These are phyloP conservation scores for Mormyrus hasselquistii DNA, from an alignment of 2,797 vertebrate genomes.

Conservation along the genomic window DNA sequence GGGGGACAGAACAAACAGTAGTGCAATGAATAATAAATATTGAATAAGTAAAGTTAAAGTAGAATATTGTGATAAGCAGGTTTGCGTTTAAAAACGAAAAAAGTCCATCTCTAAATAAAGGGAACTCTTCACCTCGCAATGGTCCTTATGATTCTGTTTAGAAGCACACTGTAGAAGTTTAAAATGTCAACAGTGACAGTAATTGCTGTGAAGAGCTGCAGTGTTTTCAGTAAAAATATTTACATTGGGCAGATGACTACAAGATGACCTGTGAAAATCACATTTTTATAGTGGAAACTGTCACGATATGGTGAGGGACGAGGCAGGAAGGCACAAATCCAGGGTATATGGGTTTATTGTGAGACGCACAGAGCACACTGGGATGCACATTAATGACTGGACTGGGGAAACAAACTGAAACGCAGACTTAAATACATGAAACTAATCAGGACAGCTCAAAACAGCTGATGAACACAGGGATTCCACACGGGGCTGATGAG, in stretches of 20 bases:
- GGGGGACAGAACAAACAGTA: background rate
- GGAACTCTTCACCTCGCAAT: background rate
- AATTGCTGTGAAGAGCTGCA: background rate
- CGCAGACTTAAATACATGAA: no score
- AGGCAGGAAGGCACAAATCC: no score
- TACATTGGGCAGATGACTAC: background rate
- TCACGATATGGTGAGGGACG: no score
- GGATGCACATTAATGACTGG: no score
- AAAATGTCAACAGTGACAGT: background rate
- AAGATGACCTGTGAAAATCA: background rate
- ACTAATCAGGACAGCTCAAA: no score
- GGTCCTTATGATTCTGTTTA: background rate
- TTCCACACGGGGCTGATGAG: no score
- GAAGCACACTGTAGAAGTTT: background rate
- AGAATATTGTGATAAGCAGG: background rate
- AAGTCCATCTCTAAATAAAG: background rate
- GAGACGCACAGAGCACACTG: no score
- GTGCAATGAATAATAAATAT: background rate
- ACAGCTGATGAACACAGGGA: no score
- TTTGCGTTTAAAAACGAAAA: background rate
- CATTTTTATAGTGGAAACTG: background rate
- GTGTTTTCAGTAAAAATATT: background rate
- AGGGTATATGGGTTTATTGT: no score
- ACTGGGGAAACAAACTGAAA: no score
- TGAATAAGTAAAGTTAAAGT: background rate